Conservation (phyloP, 2,797 vertebrate genomes). For the Malurus splendens region DNA sequence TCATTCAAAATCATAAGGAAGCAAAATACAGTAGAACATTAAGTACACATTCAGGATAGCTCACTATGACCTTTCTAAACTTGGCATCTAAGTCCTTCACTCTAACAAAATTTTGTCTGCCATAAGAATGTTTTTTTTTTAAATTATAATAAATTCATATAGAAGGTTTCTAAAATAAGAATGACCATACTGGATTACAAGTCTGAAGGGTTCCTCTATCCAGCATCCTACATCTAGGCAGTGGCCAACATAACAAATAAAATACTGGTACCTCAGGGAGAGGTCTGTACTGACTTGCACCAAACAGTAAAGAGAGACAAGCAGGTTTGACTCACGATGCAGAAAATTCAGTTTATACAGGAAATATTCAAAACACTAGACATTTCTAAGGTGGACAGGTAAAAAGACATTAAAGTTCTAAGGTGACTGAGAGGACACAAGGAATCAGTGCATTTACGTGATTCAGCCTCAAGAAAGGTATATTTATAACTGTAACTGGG, state of each 20-base stretch:
- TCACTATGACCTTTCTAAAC: neutral
- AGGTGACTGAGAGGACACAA: neutral
- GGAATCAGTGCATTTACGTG: neutral
- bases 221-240: neutral
- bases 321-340: neutral
- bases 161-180: neutral
- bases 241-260: neutral
- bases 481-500: neutral
- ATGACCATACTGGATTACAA: neutral
- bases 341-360: neutral
- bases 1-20: neutral
- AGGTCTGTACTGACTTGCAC: neutral
- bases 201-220: neutral
- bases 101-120: neutral
- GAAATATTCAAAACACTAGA: neutral
- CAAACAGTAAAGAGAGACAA: neutral
- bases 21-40: neutral
- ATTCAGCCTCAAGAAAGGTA: neutral
- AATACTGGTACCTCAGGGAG: neutral
- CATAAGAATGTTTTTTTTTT: neutral
- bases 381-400: neutral
- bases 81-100: neutral
- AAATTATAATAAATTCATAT: neutral
- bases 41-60: neutral
- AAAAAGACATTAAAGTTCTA: neutral